Evolutionary conservation across 2,113 vertebrate species (phyloP).

Genomic region (Festucalex cinctus): DNA sequence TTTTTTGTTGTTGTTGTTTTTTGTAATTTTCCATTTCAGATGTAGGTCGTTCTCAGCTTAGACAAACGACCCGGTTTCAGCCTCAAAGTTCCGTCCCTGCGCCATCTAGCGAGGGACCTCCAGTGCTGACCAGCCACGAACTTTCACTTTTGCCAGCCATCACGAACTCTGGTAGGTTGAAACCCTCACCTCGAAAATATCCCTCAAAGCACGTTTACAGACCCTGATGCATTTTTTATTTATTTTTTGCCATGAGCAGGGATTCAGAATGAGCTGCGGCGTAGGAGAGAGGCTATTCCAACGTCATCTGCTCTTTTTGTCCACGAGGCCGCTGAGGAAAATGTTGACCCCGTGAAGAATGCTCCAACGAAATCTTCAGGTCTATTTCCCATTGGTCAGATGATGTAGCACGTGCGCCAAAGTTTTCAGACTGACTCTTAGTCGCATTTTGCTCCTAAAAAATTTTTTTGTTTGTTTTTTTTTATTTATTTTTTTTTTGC

Average conservation of each 20-base stretch:
- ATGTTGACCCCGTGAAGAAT: conserved; percentile 44
- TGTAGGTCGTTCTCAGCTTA: conserved; percentile 40
- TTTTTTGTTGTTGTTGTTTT: conserved; percentile 4
- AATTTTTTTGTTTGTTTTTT: no score
- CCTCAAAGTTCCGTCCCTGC: conserved; percentile 4
- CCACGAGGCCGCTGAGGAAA: conserved; percentile 49
- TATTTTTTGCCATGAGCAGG: conserved; percentile 23
- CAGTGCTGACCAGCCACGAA: conserved; percentile 14
- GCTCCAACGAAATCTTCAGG: conserved; percentile 16
- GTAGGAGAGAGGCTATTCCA: conserved; percentile 44
- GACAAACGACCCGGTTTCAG: conserved; percentile 63
- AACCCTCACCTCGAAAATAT: not conserved
- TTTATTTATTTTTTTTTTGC: no score
- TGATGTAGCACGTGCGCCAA: not conserved
- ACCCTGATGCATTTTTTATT: not conserved
- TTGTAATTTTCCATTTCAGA: conserved; percentile 41
- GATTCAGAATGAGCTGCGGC: conserved; percentile 20
- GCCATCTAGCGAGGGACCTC: not conserved
- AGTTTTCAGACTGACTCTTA: no score
- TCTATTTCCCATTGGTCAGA: conserved; percentile 7
- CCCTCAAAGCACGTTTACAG: not conserved
- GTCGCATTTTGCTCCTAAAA: no score
- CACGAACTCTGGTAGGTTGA: conserved; percentile 53
- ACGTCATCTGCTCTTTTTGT: conserved; percentile 8
- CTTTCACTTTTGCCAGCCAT: conserved; percentile 18